phyloP scores from a whole-genome alignment of 2,888 invertebrate species.

The Miltochrista miniata region DNA sequence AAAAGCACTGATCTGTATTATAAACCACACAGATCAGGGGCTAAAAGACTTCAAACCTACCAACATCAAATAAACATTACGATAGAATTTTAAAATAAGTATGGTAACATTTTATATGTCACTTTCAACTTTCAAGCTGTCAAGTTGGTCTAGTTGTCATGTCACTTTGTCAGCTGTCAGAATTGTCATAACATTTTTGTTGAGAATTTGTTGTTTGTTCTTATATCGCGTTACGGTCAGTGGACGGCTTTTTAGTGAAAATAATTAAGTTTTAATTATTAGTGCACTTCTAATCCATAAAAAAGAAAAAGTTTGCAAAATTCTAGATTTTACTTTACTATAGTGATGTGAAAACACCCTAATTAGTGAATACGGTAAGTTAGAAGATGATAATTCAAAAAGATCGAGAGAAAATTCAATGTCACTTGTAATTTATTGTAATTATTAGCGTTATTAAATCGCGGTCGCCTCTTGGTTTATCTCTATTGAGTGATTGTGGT shows the following conservation, averaged over 20 bases:
- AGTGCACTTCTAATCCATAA: neutral
- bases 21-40: too few relatives aligned
- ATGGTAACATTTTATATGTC: too few relatives aligned
- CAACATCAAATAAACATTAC: too few relatives aligned
- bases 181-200: constrained; percentile 32
- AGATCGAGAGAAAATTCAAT: constrained; percentile 10
- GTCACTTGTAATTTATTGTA: constrained; percentile 23
- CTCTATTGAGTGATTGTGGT: constrained; percentile 17
- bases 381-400: constrained; percentile 1
- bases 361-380: constrained; percentile 18
- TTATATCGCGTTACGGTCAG: constrained; percentile 15
- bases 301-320: constrained; percentile 8
- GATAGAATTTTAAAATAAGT: too few relatives aligned
- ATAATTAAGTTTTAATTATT: constrained; percentile 11
- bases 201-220: too few relatives aligned
- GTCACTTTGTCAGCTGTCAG: neutral
- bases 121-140: too few relatives aligned
- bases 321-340: constrained; percentile 3
- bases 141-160: too few relatives aligned
- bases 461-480: constrained; percentile 31
- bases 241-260: constrained; percentile 14
- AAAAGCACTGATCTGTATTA: too few relatives aligned
- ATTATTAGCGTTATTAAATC: constrained; percentile 24
- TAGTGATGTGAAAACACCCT: constrained; percentile 29
- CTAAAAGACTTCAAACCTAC: too few relatives aligned